phyloP scores from a whole-genome alignment of 2,113 vertebrate species.

The Xenopus laevis region DNA sequence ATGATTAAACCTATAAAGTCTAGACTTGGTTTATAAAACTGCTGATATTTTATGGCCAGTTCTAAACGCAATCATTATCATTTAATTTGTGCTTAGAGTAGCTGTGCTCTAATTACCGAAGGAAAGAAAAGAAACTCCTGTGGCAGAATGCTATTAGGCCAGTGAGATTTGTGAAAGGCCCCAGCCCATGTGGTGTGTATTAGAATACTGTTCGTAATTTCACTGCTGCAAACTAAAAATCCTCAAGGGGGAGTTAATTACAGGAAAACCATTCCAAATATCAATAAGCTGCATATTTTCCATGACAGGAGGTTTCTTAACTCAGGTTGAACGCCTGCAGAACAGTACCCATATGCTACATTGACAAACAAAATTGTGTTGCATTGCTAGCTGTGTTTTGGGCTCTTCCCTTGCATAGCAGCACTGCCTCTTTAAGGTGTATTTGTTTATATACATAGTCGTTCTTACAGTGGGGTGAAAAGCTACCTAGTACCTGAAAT shows the following conservation, averaged over 20 bases:
- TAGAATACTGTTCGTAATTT: constrained; percentile 98
- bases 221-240: constrained; percentile 96
- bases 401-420: constrained; percentile 1
- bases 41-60: constrained; percentile 40
- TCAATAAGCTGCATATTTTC: constrained; percentile 92
- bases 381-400: constrained; percentile 22
- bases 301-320: constrained; percentile 85
- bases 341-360: constrained; percentile 52
- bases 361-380: constrained; percentile 35
- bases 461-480: no score
- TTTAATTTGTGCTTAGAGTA: constrained; percentile 57
- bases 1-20: constrained; percentile 40
- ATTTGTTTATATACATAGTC: no score
- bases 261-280: constrained; percentile 99
- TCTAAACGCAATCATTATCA: constrained; percentile 55
- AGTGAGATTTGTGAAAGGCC: constrained; percentile 61
- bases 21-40: constrained; percentile 41
- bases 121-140: constrained; percentile 51
- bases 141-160: constrained; percentile 57
- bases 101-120: constrained; percentile 61
- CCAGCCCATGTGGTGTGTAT: constrained; percentile 91
- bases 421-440: not conserved
- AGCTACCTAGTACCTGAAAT: no score
- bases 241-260: constrained; percentile 98
- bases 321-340: constrained; percentile 71